Base-by-base conservation (phyloP, 1,140 invertebrate species). In the Tetramorium parvispinum region DNA sequence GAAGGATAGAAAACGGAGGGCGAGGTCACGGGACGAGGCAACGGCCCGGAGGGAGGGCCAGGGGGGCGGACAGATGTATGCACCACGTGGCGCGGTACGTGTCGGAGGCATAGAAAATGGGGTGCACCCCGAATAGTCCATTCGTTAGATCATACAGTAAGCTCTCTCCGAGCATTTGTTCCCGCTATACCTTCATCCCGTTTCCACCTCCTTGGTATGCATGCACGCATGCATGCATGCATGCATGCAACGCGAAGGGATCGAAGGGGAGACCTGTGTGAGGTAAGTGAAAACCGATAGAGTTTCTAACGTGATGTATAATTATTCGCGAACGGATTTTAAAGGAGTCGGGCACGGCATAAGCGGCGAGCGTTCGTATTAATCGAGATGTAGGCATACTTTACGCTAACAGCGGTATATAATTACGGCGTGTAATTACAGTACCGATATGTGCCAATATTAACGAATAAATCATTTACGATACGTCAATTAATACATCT, bases 131-230 rank as follows among this genome's bases (percentile, higher is more conserved):
- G 53, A 83, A 83, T 46, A 83, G 79, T 75, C 79, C 79, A 73
- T 83, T 83, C 79, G 79, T 83, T 83, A 83, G 79, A 83, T 83
- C 79, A 83, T 83, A 83, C 27, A 75, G 79, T 83, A 59, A 61
- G 79, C 55, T 73, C 53, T 59, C 68, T 59, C 53, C 7, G 68
- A 37, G 66, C 79, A 59, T 83, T 83, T 83, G 79, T 83, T 83
- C 79, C 68, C 68, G 79, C 66, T 82, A 59, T 70, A 73, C 68
- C 57, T 83, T 61, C 57, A 71, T 75, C 68, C 79, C 24, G 53
- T 46, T 75, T 57, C 68, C 68, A 46, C 27, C 77, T 73, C 53
- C 79, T 73, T 82, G 79, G 79, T 51, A 57, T 71, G 79, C 79
- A 73, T 27, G 65, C 18, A 46, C 55, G 68, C 68, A 73, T 57